Evolutionary conservation across 2,888 invertebrate genomes (phyloP), one percentile per base, ranked within the genome.

Genomic region (Periphyllus acericola): DNA sequence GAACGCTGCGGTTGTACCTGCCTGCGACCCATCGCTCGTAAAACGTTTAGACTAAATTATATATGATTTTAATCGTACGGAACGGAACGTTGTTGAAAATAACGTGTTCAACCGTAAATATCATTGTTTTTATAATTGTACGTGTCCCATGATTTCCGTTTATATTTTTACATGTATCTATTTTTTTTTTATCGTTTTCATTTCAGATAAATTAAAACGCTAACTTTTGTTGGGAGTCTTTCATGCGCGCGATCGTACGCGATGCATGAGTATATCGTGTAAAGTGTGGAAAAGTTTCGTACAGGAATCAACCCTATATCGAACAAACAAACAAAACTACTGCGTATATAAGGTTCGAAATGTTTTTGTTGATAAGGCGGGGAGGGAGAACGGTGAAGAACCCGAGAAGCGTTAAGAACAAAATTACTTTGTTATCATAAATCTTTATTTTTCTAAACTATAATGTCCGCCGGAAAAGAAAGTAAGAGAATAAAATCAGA

Each of bases 381-480:
- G 11, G 32, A 29, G 32, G 29, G 40, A 8, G 52, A 34, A 78
- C 4, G 36, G 29, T 32, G 52, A 78, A 85, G n/a, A 19, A 34
- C 68, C 76, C 5, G 32, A 32, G 40, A 36, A 29, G 21, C 29
- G 36, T 55, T 71, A 36, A 32, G 40, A 72, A 80, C 86, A 14
- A 79, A 86, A 36, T 72, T 86, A 85, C 52, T 72, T 79, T 68
- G 40, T 86, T 29, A 79, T 86, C 79, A 72, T 80, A 86, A 86
- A 86, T 86, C 79, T 86, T 86, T 80, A 76, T 79, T 79, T 80
- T 80, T 55, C 55, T 17, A 32, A 72, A 72, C 55, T 72, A n/a
- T n/a, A 40, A 79, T 80, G 71, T 85, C 68, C 71, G 36, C 25
- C 21, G 9, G 36, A 19, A 32, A 79, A 79, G 52, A 71, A 78